Conservation (phyloP, 2,797 vertebrate species). For the Erethizon dorsatum region DNA sequence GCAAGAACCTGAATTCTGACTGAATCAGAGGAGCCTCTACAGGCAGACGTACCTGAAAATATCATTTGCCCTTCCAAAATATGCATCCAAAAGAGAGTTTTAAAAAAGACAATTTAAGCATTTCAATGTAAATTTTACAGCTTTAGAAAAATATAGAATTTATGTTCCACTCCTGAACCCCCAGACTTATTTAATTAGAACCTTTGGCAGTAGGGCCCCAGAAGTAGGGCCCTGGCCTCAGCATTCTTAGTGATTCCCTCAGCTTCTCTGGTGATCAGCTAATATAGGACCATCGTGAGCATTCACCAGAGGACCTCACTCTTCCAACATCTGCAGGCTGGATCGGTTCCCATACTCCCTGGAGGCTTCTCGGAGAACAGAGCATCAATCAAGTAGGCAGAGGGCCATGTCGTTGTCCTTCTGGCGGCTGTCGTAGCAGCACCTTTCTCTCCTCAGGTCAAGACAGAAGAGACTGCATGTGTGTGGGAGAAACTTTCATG, state of each 20-base stretch:
- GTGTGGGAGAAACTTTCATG: neutral
- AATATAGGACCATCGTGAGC: neutral
- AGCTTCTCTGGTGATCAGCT: neutral
- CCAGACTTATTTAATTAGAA: neutral
- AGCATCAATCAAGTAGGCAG: neutral
- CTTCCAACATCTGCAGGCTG: neutral
- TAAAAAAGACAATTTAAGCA: slow-evolving; percentile 11
- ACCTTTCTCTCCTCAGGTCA: neutral
- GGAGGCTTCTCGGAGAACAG: neutral
- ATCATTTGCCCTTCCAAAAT: slow-evolving; percentile 12
- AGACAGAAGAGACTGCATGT: neutral
- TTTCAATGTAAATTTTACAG: slow-evolving; percentile 30
- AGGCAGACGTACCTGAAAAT: neutral
- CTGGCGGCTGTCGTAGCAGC: neutral
- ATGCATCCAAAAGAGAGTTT: neutral
- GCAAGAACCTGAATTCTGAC: slow-evolving; percentile 3
- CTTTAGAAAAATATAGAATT: slow-evolving; percentile 37
- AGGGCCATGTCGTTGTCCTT: neutral
- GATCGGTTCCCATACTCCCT: neutral
- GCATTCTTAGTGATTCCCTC: neutral
- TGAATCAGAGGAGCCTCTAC: neutral
- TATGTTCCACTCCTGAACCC: neutral
- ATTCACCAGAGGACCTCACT: neutral
- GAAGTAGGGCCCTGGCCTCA: neutral
- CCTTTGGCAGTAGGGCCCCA: neutral